Percentiles rank a stretch among this genome's conserved stretches.
phyloP scores from a whole-genome alignment of 2,888 invertebrate genomes.

The Ellobium chinense region DNA sequence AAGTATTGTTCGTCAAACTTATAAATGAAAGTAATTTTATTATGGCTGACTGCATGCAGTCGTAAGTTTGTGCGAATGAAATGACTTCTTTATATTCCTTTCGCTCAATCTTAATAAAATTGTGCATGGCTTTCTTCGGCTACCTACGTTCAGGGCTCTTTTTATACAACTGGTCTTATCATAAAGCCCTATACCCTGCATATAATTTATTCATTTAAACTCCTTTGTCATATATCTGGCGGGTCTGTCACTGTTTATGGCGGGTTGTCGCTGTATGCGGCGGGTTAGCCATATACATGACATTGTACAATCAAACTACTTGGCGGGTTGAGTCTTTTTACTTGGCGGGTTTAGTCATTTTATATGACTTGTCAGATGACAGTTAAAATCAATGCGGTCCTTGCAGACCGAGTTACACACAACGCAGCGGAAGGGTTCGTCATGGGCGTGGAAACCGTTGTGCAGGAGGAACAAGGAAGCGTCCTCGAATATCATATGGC shows the following conservation, averaged over 20 bases:
- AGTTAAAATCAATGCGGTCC: constrained; percentile 73
- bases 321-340: background rate
- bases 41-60: no score
- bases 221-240: background rate
- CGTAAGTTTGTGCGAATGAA: no score
- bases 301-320: background rate
- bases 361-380: constrained; percentile 73
- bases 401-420: constrained; percentile 70
- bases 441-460: constrained; percentile 74
- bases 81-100: no score
- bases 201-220: no score
- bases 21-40: no score
- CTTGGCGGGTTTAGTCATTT: constrained; percentile 57
- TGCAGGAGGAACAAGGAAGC: constrained; percentile 72
- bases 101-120: no score
- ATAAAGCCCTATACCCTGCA: no score
- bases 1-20: no score
- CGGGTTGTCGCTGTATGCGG: constrained; percentile 51
- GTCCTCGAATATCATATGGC: constrained; percentile 74
- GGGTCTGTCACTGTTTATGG: constrained; percentile 64
- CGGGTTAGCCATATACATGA: background rate
- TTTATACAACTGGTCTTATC: no score
- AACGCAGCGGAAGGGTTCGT: constrained; percentile 72
- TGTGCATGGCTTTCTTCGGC: no score
- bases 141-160: no score